These are phyloP conservation scores for Willowsia nigromaculata DNA, from an alignment of 2,888 invertebrate genomes.

Conservation along the genomic window DNA sequence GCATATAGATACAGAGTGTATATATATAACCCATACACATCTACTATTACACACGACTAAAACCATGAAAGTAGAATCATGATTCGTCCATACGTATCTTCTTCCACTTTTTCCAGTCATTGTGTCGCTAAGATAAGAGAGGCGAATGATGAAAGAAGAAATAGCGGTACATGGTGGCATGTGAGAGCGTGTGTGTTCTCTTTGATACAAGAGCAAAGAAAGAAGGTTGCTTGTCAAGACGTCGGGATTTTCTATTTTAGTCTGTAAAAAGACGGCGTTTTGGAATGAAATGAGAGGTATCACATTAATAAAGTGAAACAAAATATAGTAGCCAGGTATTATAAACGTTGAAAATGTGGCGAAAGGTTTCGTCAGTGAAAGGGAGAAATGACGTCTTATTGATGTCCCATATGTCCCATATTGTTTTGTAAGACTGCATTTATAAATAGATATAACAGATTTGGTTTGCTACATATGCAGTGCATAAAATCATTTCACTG, in stretches of 20 bases:
- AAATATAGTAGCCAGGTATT: no score
- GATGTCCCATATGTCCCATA: no score
- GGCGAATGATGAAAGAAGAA: neutral
- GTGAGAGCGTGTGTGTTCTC: neutral
- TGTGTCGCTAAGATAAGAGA: conserved; percentile 14
- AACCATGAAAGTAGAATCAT: conserved; percentile 2
- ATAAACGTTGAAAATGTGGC: no score
- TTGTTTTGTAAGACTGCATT: no score
- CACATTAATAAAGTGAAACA: conserved; percentile 24
- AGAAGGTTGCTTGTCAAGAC: conserved; percentile 55
- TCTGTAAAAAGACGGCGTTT: conserved; percentile 52
- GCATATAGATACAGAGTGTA: no score
- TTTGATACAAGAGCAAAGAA: conserved; percentile 30
- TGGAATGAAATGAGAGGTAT: conserved; percentile 54
- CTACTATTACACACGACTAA: no score
- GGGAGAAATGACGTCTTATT: no score
- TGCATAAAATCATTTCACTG: no score
- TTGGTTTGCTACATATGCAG: no score
- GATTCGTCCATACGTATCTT: neutral
- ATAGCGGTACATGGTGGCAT: neutral
- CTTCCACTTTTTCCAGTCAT: conserved; percentile 38
- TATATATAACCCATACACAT: no score
- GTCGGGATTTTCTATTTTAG: conserved; percentile 44
- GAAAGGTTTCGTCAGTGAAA: no score
- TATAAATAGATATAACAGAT: no score